Conservation (phyloP, 2,113 vertebrate species). For the Pogona vitticeps region DNA sequence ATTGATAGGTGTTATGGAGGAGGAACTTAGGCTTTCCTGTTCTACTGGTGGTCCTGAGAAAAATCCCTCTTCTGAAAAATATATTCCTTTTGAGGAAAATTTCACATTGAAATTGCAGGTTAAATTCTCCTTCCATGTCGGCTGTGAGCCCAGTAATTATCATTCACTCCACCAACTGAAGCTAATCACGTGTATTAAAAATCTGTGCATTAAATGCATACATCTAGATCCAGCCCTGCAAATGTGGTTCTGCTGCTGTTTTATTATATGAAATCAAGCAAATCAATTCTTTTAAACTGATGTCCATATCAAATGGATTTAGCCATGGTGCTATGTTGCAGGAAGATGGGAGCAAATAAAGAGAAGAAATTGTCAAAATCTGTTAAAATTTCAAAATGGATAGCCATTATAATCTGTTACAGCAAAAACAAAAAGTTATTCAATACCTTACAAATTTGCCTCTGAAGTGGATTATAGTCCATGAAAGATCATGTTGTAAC, state of each 20-base stretch:
- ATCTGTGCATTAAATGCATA: neutral
- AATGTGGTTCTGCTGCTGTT: accelerated
- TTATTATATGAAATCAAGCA: neutral
- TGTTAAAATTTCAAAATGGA: accelerated
- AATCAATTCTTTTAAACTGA: neutral
- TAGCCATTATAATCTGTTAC: too few relatives aligned
- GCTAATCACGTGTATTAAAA: neutral
- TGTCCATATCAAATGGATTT: neutral
- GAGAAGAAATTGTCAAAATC: neutral
- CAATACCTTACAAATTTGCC: neutral
- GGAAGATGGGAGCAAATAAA: neutral
- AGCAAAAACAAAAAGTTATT: neutral
- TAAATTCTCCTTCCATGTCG: neutral
- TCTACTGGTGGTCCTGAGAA: neutral
- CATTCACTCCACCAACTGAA: neutral
- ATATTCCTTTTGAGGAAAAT: neutral
- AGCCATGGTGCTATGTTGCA: neutral
- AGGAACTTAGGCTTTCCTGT: neutral
- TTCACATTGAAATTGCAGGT: too few relatives aligned
- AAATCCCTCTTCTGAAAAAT: neutral
- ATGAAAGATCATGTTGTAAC: neutral
- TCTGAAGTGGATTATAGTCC: neutral
- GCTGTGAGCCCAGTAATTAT: neutral
- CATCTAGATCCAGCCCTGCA: neutral
- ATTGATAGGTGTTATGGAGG: neutral